Conservation (phyloP, 2,797 vertebrate genomes). For the Eurystomus glaucurus region DNA sequence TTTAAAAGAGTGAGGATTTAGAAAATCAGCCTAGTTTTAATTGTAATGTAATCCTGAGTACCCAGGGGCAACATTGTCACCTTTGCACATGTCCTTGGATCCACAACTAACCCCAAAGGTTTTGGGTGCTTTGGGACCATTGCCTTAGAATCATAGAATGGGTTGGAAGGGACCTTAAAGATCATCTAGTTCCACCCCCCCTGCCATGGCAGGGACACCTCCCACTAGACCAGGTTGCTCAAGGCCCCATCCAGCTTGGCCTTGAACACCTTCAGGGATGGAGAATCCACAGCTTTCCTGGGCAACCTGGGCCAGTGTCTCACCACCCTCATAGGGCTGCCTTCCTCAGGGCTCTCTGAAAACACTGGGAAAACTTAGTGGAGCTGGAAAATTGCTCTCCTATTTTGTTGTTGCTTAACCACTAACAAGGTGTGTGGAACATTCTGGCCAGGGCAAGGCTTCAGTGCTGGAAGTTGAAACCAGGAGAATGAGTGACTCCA, state of each 20-base stretch:
- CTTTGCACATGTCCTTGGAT: accelerated
- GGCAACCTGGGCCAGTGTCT: too few species aligned
- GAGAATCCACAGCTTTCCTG: too few species aligned
- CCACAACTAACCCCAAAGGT: background rate
- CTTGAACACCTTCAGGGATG: too few species aligned
- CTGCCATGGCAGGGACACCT: too few species aligned
- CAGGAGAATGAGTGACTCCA: background rate
- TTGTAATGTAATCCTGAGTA: background rate
- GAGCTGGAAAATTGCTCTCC: background rate
- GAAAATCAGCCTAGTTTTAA: background rate
- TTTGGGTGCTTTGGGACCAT: background rate
- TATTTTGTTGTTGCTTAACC: background rate
- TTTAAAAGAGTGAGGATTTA: background rate
- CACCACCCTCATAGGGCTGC: too few species aligned
- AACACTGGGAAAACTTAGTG: background rate
- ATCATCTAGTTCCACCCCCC: too few species aligned
- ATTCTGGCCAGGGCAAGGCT: background rate
- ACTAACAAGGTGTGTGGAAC: accelerated
- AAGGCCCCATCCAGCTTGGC: too few species aligned
- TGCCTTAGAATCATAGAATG: too few species aligned
- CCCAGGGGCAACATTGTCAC: accelerated
- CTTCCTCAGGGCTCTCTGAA: background rate
- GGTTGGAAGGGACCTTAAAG: too few species aligned
- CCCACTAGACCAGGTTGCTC: too few species aligned
- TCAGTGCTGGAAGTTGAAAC: background rate